Conservation (phyloP, 2,888 invertebrate species). For the Yponomeuta sedellus region DNA sequence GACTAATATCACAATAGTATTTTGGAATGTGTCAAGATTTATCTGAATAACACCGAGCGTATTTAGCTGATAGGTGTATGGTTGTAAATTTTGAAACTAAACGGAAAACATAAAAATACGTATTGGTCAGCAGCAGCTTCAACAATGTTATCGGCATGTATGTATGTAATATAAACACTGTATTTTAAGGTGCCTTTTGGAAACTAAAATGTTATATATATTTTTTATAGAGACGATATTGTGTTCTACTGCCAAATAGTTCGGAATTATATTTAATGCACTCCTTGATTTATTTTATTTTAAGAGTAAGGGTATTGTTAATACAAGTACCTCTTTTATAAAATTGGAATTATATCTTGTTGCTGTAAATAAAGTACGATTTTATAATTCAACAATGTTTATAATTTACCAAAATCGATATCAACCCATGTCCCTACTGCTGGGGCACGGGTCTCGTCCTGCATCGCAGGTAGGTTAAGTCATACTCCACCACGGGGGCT, state of each 20-base stretch:
- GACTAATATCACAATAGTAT: constrained; percentile 1
- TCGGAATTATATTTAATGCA: neutral
- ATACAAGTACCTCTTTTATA: constrained; percentile 24
- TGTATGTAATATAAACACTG: neutral
- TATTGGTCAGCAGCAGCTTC: neutral
- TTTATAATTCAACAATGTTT: too few species aligned
- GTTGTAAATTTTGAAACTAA: neutral
- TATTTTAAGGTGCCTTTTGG: neutral
- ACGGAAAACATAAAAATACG: neutral
- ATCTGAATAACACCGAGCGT: neutral
- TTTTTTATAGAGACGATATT: neutral
- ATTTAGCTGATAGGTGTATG: neutral
- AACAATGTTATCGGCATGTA: neutral
- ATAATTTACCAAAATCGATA: too few species aligned
- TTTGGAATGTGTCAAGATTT: neutral
- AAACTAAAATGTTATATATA: neutral
- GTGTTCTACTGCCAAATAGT: constrained; percentile 13
- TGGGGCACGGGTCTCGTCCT: too few species aligned
- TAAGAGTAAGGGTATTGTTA: neutral
- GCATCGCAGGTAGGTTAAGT: too few species aligned
- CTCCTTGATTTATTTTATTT: neutral
- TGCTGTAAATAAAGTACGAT: constrained; percentile 36
- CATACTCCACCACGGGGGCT: too few species aligned
- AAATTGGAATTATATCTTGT: constrained; percentile 15
- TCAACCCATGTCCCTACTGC: too few species aligned